A percentile compares a stretch with the other conserved stretches of the same genome.
phyloP scores from a whole-genome alignment of 2,113 vertebrate genomes.

The Motacilla tschutschensis region DNA sequence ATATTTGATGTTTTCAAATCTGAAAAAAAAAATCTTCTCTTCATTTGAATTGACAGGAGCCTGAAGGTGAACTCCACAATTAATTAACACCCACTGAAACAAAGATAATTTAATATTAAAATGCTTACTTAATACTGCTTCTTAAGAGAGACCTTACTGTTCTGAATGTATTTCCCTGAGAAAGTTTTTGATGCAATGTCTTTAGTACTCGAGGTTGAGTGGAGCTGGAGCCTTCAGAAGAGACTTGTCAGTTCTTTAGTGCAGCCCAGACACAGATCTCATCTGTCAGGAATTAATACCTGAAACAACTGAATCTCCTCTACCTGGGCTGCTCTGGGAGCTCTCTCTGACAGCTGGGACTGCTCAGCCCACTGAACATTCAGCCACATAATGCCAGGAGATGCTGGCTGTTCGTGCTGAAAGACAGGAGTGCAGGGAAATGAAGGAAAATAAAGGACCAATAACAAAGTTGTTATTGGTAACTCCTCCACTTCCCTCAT shows the following conservation, averaged over 20 bases:
- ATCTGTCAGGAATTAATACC: background rate
- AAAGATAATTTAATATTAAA: background rate
- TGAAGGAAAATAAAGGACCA: background rate
- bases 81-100: background rate
- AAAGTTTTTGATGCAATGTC: background rate
- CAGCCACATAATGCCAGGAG: background rate
- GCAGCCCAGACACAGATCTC: background rate
- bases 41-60: background rate
- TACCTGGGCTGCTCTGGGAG: background rate
- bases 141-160: background rate
- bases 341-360: background rate
- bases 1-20: background rate
- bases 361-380: background rate
- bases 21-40: background rate
- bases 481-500: background rate
- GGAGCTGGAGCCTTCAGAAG: background rate
- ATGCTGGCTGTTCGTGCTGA: background rate
- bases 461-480: background rate
- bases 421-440: background rate
- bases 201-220: background rate
- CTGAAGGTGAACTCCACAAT: background rate
- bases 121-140: background rate
- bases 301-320: background rate
- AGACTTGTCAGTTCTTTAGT: background rate
- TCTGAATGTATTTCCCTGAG: background rate